Evolutionary conservation across 2,888 invertebrate species (phyloP).

Genomic region (Philonicus albiceps): DNA sequence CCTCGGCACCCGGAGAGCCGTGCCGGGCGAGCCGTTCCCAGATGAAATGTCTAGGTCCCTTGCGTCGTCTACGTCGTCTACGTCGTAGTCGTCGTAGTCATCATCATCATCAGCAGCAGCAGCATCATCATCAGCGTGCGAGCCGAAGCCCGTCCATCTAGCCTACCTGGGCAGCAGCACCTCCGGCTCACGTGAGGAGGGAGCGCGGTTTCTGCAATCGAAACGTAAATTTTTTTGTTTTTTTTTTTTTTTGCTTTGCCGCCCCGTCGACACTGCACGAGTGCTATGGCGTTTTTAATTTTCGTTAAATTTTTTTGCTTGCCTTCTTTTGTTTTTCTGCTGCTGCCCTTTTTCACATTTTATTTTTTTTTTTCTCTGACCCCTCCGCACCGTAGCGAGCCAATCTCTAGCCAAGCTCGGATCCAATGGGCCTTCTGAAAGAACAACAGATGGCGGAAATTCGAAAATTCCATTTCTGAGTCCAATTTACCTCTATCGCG

Average conservation of each 20-base stretch:
- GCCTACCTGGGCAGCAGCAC: not conserved
- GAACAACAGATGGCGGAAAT: constrained; percentile 24
- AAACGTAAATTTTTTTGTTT: not conserved
- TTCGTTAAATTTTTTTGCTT: constrained; percentile 21
- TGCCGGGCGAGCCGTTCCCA: not conserved
- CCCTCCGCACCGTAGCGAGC: not conserved
- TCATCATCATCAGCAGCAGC: not conserved
- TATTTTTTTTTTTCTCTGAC: not conserved
- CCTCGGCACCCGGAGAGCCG: not conserved
- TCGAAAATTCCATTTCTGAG: constrained; percentile 13
- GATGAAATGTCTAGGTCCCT: constrained; percentile 17
- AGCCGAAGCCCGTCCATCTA: not conserved
- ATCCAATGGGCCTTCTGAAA: not conserved
- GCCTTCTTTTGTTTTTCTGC: not conserved
- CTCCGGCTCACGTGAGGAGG: not conserved
- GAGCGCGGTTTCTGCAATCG: constrained; percentile 18
- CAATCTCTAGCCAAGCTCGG: not conserved
- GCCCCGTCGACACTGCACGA: not conserved
- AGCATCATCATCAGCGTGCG: no score
- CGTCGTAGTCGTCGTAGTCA: not conserved
- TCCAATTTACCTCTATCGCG: constrained; percentile 1
- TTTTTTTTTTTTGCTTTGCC: no score
- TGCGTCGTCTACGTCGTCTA: not conserved
- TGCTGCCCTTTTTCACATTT: not conserved
- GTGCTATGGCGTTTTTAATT: constrained; percentile 5